A percentile compares a stretch with the other conserved stretches of the same genome.
Evolutionary conservation across 2,888 invertebrate species (phyloP).

Genomic region (Ormia ochracea): DNA sequence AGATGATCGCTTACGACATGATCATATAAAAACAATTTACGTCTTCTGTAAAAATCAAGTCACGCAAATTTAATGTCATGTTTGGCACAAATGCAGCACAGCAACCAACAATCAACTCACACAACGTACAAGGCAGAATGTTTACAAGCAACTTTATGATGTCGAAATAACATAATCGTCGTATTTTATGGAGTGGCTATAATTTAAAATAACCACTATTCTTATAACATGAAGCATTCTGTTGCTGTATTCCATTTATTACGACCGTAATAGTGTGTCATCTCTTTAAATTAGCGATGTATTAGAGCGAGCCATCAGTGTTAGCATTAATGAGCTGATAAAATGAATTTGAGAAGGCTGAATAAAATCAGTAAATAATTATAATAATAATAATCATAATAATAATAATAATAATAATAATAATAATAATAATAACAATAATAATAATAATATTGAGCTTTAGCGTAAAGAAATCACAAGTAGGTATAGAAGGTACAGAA

Average conservation of each 20-base stretch:
- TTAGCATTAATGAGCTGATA: too few relatives aligned
- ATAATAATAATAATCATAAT: too few relatives aligned
- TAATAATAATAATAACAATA: too few relatives aligned
- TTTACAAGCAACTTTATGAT: slow-evolving; percentile 57
- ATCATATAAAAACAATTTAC: slow-evolving; percentile 60
- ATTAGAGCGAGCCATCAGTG: not conserved
- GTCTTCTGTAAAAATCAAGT: slow-evolving; percentile 63
- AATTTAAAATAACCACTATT: slow-evolving; percentile 60
- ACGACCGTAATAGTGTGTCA: slow-evolving; percentile 23
- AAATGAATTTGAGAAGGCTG: not conserved
- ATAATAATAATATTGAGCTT: too few relatives aligned
- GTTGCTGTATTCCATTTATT: slow-evolving; percentile 27
- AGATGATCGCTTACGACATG: slow-evolving; percentile 65
- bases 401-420: too few relatives aligned
- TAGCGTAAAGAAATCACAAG: too few relatives aligned
- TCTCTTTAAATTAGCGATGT: not conserved
- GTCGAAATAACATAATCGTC: slow-evolving; percentile 58
- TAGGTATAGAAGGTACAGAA: too few relatives aligned
- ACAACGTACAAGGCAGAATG: not conserved
- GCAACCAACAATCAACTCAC: slow-evolving; percentile 22
- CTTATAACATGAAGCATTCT: slow-evolving; percentile 43
- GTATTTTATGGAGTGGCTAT: slow-evolving; percentile 57
- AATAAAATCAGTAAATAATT: too few relatives aligned
- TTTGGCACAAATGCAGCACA: slow-evolving; percentile 57
- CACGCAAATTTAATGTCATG: slow-evolving; percentile 64